Percentiles rank a stretch among this genome's conserved stretches.
Conservation (phyloP, 2,888 invertebrate genomes). For the Apotomis betuletana region DNA sequence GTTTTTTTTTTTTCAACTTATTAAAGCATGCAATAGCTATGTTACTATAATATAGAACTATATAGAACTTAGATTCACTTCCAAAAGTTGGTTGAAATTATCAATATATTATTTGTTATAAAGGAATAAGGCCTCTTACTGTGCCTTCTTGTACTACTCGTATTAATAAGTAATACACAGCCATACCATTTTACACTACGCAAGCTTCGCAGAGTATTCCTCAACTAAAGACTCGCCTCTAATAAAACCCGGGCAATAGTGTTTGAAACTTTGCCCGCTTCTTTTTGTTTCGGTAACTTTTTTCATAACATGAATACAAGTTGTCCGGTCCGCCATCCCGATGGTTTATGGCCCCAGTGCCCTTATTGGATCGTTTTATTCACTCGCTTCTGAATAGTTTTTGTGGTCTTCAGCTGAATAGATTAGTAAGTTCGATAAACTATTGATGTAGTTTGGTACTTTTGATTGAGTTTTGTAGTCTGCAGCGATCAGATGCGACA, state of each 20-base stretch:
- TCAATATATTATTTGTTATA: too few species aligned
- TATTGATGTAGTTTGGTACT: not conserved
- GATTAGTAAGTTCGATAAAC: not conserved
- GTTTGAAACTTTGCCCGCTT: constrained; percentile 18
- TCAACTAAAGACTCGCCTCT: constrained; percentile 21
- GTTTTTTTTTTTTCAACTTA: too few species aligned
- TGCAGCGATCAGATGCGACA: not conserved
- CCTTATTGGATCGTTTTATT: constrained; percentile 32
- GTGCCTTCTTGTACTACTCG: too few species aligned
- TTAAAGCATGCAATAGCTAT: too few species aligned
- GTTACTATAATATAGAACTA: too few species aligned
- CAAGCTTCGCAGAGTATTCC: not conserved
- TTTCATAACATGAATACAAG: constrained; percentile 39
- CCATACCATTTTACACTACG: not conserved
- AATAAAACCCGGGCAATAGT: constrained; percentile 31
- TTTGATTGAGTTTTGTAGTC: not conserved
- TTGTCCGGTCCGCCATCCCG: constrained; percentile 15
- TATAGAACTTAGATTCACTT: too few species aligned
- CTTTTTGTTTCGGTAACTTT: constrained; percentile 35
- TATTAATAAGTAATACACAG: not conserved
- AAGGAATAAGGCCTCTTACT: too few species aligned
- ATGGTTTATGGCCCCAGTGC: constrained; percentile 21
- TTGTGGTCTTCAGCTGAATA: not conserved
- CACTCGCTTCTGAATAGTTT: constrained; percentile 19
- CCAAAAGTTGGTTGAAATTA: too few species aligned